These are phyloP conservation scores for Isurus oxyrinchus DNA, from an alignment of 2,113 vertebrate genomes.

Conservation along the genomic window DNA sequence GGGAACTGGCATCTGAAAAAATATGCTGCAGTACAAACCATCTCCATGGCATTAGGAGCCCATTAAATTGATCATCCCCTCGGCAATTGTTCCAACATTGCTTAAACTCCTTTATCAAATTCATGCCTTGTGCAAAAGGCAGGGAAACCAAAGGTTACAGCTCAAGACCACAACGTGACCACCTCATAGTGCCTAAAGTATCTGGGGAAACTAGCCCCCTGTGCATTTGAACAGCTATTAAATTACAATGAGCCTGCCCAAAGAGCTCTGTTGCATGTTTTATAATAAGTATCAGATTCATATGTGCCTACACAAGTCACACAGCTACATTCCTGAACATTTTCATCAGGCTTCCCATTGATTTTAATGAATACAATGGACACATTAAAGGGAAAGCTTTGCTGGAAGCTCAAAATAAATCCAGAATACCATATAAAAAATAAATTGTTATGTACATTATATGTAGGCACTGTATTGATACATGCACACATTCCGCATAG, in stretches of 20 bases:
- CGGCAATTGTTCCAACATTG: neutral
- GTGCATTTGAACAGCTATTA: neutral
- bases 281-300: slow-evolving; percentile 7
- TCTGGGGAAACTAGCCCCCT: neutral
- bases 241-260: neutral
- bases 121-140: neutral
- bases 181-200: neutral
- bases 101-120: neutral
- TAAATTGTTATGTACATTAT: neutral
- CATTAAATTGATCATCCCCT: neutral
- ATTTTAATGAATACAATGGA: neutral
- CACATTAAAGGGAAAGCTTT: neutral
- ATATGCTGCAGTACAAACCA: neutral
- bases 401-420: neutral
- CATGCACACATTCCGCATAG: neutral
- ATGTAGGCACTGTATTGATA: neutral
- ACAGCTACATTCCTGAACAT: neutral
- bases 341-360: neutral
- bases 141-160: neutral
- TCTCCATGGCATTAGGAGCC: neutral
- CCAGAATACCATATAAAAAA: neutral
- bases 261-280: neutral
- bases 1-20: neutral
- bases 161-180: neutral
- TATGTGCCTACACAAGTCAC: slow-evolving; percentile 9